Conservation (phyloP, 2,113 vertebrate genomes). For the Monarcha castaneiventris region DNA sequence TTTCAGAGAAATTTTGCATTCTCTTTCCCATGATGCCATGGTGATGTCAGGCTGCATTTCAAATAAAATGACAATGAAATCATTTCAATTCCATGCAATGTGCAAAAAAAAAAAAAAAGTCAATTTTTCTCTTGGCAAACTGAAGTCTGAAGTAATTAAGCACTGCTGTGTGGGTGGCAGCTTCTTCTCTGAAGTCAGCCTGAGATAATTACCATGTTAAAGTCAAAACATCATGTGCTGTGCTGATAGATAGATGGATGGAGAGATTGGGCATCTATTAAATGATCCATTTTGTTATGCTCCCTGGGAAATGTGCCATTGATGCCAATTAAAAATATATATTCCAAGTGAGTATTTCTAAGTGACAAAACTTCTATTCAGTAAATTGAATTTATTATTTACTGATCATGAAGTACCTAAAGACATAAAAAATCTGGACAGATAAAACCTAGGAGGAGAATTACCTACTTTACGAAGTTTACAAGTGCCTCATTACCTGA, state of each 20-base stretch:
- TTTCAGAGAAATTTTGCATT: conserved; percentile 78
- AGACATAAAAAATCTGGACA: conserved; percentile 55
- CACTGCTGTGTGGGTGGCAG: conserved; percentile 82
- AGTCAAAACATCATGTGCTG: conserved; percentile 82
- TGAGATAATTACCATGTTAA: conserved; percentile 88
- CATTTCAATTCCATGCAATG: conserved; percentile 78
- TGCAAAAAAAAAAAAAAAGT: conserved; percentile 73
- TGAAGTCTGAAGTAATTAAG: conserved; percentile 85
- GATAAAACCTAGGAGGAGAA: conserved; percentile 57
- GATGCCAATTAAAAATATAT: conserved; percentile 84
- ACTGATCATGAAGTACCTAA: conserved; percentile 73
- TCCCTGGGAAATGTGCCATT: conserved; percentile 79
- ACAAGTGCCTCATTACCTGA: conserved; percentile 47
- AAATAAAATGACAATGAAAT: conserved; percentile 82
- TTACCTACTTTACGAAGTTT: conserved; percentile 35
- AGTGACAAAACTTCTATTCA: conserved; percentile 75
- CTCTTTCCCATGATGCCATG: conserved; percentile 78
- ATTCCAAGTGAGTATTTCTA: conserved; percentile 78
- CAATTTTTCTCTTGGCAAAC: conserved; percentile 83
- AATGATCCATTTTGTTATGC: conserved; percentile 83
- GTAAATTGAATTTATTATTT: conserved; percentile 81
- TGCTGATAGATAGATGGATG: conserved; percentile 82
- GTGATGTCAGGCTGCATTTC: conserved; percentile 81
- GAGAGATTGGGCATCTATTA: conserved; percentile 83
- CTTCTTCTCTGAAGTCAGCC: conserved; percentile 83